Conservation (phyloP, 2,113 vertebrate species). For the Galemys pyrenaicus region DNA sequence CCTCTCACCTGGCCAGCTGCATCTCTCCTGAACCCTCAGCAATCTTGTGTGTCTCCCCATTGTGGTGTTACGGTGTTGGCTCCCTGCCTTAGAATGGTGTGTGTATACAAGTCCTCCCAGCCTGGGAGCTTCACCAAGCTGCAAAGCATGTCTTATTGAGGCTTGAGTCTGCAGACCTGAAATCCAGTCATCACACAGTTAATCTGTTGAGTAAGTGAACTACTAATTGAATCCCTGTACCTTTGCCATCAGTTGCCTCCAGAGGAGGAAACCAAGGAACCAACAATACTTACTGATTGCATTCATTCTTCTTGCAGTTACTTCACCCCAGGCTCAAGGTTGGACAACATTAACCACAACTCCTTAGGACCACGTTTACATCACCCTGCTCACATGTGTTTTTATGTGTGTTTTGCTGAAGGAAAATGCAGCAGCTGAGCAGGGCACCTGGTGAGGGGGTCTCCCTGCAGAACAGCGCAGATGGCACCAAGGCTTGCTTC, state of each 20-base stretch:
- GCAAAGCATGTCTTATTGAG: background rate
- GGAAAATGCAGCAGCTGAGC: constrained; percentile 18
- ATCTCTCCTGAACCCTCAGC: background rate
- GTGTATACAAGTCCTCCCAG: background rate
- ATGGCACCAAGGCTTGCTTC: constrained; percentile 15
- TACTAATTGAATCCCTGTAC: background rate
- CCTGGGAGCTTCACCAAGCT: background rate
- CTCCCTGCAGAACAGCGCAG: constrained; percentile 29
- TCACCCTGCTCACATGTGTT: background rate
- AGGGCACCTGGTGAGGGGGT: constrained; percentile 18
- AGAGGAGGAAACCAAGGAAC: background rate
- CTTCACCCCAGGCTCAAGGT: background rate
- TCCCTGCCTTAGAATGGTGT: background rate
- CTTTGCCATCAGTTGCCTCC: background rate
- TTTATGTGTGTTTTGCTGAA: background rate
- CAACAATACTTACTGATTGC: background rate
- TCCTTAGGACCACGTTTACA: background rate
- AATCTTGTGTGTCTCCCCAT: background rate
- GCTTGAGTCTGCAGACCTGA: background rate
- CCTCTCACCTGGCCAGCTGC: background rate
- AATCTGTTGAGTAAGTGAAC: constrained; percentile 18
- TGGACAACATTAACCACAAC: background rate
- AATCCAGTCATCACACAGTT: background rate
- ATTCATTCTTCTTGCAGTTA: constrained; percentile 3
- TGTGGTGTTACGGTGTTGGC: rapidly evolving